Evolutionary conservation across 2,888 invertebrate genomes (phyloP), one percentile per base, ranked within the genome.

Genomic region (Stenotaenia linearis): DNA sequence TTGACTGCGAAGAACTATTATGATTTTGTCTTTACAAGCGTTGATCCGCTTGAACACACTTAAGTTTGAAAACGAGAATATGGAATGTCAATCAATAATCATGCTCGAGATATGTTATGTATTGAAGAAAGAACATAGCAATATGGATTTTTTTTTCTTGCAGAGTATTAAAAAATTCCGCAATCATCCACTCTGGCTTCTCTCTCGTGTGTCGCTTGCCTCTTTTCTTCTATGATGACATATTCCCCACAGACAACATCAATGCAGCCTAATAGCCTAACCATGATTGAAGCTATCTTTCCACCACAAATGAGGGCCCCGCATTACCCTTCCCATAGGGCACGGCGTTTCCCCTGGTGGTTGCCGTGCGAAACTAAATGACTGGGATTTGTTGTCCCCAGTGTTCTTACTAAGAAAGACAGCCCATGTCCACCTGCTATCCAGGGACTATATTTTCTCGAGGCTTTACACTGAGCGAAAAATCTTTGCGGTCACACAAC

Each of bases 31-130:
- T 61, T 15, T 28, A 15, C 23, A 45, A 2, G 2, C 45, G 61
- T 61, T 25, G 23, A 28, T 61, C 61, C 61, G 61, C 61, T 61
- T 28, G 61, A 61, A 61, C 61, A 61, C 23, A 61, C 61, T 25
- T 25, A 25, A 3, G 61, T 61, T 15, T 5, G 25, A 3, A 32
- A 61, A 61, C 25, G 2, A 28, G 61, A 23, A 61, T 61, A 61
- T 61, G 61, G 61, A 61, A 61, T 61, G 61, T 61, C 61, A 61
- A 61, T 61, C 61, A 61, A 61, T 61, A 61, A 61, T 61, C 61
- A 25, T 61, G 61, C 61, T 28, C 25, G 61, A 61, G 61, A 61
- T 61, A 61, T 61, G 28, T n/a, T 37, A 37, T 18, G 45, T 45
- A 45, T 2, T 45, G 45, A 45, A 45, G 25, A 61, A 21, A 61